These are phyloP conservation scores for Bombus pascuorum DNA, from an alignment of 1,140 invertebrate species.

Conservation along the genomic window DNA sequence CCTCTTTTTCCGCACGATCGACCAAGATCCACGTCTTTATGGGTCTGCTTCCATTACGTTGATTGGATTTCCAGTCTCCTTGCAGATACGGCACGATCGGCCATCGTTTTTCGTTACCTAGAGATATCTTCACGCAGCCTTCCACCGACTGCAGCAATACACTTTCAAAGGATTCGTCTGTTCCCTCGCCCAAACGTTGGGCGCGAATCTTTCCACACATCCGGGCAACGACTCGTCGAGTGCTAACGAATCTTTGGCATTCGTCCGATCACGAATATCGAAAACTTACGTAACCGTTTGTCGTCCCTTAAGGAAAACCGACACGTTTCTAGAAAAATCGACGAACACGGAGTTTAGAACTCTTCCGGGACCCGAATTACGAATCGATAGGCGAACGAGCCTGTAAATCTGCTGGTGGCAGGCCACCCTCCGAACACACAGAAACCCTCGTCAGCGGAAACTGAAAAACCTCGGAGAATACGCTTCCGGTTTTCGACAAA, in stretches of 20 bases:
- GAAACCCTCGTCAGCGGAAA: neutral
- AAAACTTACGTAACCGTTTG: too few species aligned
- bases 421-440: neutral
- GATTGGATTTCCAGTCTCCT: slow-evolving; percentile 17
- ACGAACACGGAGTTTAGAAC: neutral
- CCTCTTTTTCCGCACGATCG: slow-evolving; percentile 1
- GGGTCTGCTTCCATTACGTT: slow-evolving; percentile 15
- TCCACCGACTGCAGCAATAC: neutral
- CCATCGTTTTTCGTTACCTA: slow-evolving; percentile 22
- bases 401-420: neutral
- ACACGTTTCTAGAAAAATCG: neutral
- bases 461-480: too few species aligned
- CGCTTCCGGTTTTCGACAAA: neutral
- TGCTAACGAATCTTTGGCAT: too few species aligned
- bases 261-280: too few species aligned
- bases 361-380: slow-evolving; percentile 11
- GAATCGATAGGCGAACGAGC: slow-evolving; percentile 31
- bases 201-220: too few species aligned
- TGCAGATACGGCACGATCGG: neutral
- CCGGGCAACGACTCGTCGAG: too few species aligned
- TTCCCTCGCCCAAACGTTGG: neutral
- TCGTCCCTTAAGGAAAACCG: too few species aligned
- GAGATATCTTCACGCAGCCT: neutral
- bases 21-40: slow-evolving; percentile 12
- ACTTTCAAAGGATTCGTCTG: neutral